Evolutionary conservation across 1,140 invertebrate species (phyloP).

Genomic region (Calephelis virginiensis): DNA sequence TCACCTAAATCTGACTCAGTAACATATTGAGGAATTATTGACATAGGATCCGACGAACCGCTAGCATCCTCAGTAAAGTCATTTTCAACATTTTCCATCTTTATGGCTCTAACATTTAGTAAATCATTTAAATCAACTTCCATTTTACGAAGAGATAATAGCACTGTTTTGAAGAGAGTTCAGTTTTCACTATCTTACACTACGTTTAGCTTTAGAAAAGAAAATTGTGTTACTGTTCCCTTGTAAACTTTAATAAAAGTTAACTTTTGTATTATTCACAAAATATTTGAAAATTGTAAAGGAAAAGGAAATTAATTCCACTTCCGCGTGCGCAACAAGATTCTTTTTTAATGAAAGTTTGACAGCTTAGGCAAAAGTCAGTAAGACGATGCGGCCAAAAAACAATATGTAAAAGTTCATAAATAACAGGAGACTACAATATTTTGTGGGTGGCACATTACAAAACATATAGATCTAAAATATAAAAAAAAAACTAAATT

Average conservation of each 20-base stretch:
- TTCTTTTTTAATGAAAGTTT: neutral
- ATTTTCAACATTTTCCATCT: slow-evolving; percentile 64
- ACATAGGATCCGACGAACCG: slow-evolving; percentile 53
- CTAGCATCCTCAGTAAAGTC: slow-evolving; percentile 44
- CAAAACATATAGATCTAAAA: no score
- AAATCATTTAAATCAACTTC: slow-evolving; percentile 67
- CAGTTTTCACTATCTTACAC: slow-evolving; percentile 3
- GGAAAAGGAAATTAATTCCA: slow-evolving; percentile 68
- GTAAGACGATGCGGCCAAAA: no score
- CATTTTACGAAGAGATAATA: slow-evolving; percentile 39
- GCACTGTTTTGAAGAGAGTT: slow-evolving; percentile 10
- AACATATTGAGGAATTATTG: slow-evolving; percentile 69
- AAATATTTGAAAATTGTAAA: slow-evolving; percentile 59
- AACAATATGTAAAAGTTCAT: no score
- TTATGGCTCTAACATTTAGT: slow-evolving; percentile 59
- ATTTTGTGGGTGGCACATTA: no score
- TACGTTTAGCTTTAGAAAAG: slow-evolving; percentile 14
- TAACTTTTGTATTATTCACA: slow-evolving; percentile 27
- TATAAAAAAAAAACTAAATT: no score
- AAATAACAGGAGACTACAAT: no score
- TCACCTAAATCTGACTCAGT: slow-evolving; percentile 68
- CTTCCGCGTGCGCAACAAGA: slow-evolving; percentile 60
- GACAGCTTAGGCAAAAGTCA: neutral
- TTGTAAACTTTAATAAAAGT: slow-evolving; percentile 27
- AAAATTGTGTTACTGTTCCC: slow-evolving; percentile 16